Base-by-base conservation (phyloP, 2,797 vertebrate genomes). In the Florisuga fusca region DNA sequence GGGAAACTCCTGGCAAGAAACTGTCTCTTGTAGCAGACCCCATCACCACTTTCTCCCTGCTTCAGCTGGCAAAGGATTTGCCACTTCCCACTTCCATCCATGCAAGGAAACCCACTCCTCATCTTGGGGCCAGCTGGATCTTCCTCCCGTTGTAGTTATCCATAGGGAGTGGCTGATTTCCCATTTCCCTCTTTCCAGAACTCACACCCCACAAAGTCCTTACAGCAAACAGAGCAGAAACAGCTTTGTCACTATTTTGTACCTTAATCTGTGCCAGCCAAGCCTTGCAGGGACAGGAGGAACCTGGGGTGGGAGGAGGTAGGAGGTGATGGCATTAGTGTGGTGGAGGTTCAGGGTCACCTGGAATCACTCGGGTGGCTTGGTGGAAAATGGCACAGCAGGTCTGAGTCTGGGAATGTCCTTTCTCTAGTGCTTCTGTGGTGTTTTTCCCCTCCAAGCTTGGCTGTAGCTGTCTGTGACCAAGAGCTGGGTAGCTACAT, bases 111-210 rank as follows among this genome's bases (percentile, higher is more conserved):
- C 16, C 1, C 11, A 15, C 3, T 61, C 54, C 54, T 51, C 46
- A 36, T 12, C 50, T 58, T 62, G 64, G 45, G 79, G 31, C 26
- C 0, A 50, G 29, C 34, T 88, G 73, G 19, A 69, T 68, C 46
- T 90, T 91, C 38, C 74, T 87, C 17, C 21, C 4, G 0, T 26
- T 43, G 15, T 12, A 33, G 21, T 33, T 33, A 3, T 12, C 5
- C 31, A n/a, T 36, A 93, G 77, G 55, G 82, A 91, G 73, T 95
- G 94, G 90, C 91, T 96, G 95, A 93, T 95, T 88, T 96, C 90
- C 88, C 79, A 0, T 10, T 19, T 41, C 75, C 23, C 26, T 91
- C 68, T 92, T 63, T 27, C 51, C 31, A 6, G 58, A 23, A 6
- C 12, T 0, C 1, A 29, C n/a, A 11, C 8, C 57, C 48, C 15